These are phyloP conservation scores for Lepidochitona cinerea DNA, from an alignment of 2,888 invertebrate species.

Conservation along the genomic window DNA sequence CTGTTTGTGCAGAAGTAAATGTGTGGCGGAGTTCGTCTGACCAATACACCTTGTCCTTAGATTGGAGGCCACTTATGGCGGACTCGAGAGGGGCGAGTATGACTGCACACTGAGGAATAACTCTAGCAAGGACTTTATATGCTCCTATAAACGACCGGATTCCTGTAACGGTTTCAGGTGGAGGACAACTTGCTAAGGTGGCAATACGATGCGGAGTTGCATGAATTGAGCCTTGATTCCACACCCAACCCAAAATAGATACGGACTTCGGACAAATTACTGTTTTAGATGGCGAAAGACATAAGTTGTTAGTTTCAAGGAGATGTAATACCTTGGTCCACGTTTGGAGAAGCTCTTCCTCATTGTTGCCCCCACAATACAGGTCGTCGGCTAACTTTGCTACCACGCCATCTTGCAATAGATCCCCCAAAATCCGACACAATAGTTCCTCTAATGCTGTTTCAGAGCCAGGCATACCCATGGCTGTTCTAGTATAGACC, in stretches of 20 bases:
- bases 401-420: constrained; percentile 19
- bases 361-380: constrained; percentile 18
- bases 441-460: constrained; percentile 41
- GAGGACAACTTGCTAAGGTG: no score
- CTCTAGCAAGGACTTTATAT: no score
- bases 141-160: no score
- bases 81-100: no score
- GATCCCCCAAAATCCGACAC: constrained; percentile 34
- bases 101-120: no score
- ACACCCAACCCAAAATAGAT: constrained; percentile 29
- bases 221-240: constrained; percentile 23
- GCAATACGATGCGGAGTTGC: constrained; percentile 32
- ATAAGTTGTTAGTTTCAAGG: constrained; percentile 11
- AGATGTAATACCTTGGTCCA: constrained; percentile 18
- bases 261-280: background rate
- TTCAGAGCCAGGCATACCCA: constrained; percentile 48
- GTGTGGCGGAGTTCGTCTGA: no score
- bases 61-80: no score
- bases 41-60: no score
- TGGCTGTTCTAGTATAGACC: constrained; percentile 40
- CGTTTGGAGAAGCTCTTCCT: constrained; percentile 9
- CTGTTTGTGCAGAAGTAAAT: no score
- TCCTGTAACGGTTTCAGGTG: no score
- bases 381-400: constrained; percentile 32
- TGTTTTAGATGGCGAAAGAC: constrained; percentile 24